Evolutionary conservation across 1,140 invertebrate genomes (phyloP), one percentile per base, ranked within the genome.

Genomic region (Polyergus mexicanus): DNA sequence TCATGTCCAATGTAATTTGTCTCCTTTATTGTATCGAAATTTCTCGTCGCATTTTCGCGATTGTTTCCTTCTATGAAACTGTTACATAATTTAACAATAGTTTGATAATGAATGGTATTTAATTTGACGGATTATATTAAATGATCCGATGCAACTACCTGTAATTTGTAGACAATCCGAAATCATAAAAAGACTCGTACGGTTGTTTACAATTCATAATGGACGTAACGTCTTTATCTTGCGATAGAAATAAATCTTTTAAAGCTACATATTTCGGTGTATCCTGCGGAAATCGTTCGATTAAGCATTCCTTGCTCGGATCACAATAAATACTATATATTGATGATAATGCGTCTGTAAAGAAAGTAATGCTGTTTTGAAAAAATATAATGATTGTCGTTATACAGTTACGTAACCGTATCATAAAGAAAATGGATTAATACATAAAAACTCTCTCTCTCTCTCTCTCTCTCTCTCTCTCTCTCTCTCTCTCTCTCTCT

Each of bases 261-360:
- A 94, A 85, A 38, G 92, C 88, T n/a, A 94, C 90, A 25, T 92
- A 94, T 85, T 90, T 93, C 11, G 89, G 88, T 8, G 86, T 72
- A 71, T 90, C 89, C 28, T 93, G 89, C 8, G 76, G 41, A 25
- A 66, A 76, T 10, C 44, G 60, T 63, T 92, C 88, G 41, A 72
- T 71, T 28, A 72, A 51, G 38, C n/a, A 75, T 58, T 81, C 35
- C 47, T 84, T 32, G 32, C 2, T 88, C 71, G 76, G 78, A 72
- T 90, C 80, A 2, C 76, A 58, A 19, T 88, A 66, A 19, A 25
- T 62, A 1, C 44, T 66, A 7, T 77, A 81, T 41, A 84, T 76
- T 16, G 72, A 71, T 41, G 85, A 85, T 0, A 85, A 41, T 22
- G 89, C 62, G 22, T 62, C 88, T 91, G 87, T 22, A 91, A 91